Evolutionary conservation across 2,113 vertebrate genomes (phyloP).

Genomic region (Gallinago paraguaiae): DNA sequence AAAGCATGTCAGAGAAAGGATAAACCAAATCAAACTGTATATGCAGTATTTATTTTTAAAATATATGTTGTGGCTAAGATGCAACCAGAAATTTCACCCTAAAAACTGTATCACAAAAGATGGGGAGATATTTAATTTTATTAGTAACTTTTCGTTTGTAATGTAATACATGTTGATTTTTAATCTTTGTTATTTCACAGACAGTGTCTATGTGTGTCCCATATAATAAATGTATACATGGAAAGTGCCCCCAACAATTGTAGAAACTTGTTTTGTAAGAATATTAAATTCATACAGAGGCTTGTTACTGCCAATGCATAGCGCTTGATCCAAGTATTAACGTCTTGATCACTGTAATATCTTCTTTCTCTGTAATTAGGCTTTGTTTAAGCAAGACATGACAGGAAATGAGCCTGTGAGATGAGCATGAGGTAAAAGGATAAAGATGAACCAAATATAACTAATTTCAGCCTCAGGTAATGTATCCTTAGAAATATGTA

Average conservation of each 20-base stretch:
- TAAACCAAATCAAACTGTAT: background rate
- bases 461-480: background rate
- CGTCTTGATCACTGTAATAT: background rate
- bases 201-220: background rate
- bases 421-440: background rate
- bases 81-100: background rate
- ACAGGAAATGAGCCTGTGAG: background rate
- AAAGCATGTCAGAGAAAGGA: background rate
- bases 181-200: background rate
- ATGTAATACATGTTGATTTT: background rate
- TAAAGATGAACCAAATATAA: background rate
- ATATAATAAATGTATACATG: background rate
- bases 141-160: background rate
- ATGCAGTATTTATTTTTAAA: background rate
- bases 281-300: background rate
- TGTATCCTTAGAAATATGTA: background rate
- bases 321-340: background rate
- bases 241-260: background rate
- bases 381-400: slow-evolving; percentile 2
- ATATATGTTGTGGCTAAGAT: background rate
- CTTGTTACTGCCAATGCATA: background rate
- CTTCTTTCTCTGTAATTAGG: slow-evolving; percentile 6
- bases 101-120: background rate
- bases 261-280: background rate
- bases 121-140: background rate